phyloP scores from a whole-genome alignment of 2,113 vertebrate genomes.

The Albula glossodonta region DNA sequence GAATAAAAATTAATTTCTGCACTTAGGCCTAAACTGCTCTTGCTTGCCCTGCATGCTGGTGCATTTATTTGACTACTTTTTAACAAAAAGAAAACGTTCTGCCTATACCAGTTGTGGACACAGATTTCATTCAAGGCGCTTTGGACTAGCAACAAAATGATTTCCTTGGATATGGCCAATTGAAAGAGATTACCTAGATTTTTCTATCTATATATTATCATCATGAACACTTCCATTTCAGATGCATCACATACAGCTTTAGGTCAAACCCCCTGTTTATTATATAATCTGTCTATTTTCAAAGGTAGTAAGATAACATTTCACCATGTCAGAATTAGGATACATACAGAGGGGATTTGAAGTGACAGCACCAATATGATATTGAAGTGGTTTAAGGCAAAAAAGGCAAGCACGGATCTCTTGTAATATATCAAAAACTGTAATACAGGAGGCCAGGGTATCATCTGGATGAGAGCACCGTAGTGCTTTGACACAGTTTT shows the following conservation, averaged over 20 bases:
- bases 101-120: too few species aligned
- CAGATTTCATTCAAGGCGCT: too few species aligned
- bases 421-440: background rate
- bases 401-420: background rate
- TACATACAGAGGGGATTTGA: background rate
- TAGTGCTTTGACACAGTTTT: background rate
- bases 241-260: background rate
- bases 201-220: background rate
- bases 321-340: background rate
- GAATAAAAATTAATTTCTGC: too few species aligned
- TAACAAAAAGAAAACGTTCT: too few species aligned
- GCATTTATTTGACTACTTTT: too few species aligned
- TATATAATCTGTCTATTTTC: constrained; percentile 6
- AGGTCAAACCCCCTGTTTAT: background rate
- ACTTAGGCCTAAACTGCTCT: too few species aligned
- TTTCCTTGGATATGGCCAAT: background rate
- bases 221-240: background rate
- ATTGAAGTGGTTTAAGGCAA: background rate
- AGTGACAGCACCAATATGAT: background rate
- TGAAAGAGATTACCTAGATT: background rate
- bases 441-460: background rate
- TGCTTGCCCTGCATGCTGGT: too few species aligned
- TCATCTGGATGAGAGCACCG: background rate
- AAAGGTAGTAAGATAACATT: constrained; percentile 7
- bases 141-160: too few species aligned